These are phyloP conservation scores for Eupithecia dodoneata DNA, from an alignment of 2,888 invertebrate genomes.

Conservation along the genomic window DNA sequence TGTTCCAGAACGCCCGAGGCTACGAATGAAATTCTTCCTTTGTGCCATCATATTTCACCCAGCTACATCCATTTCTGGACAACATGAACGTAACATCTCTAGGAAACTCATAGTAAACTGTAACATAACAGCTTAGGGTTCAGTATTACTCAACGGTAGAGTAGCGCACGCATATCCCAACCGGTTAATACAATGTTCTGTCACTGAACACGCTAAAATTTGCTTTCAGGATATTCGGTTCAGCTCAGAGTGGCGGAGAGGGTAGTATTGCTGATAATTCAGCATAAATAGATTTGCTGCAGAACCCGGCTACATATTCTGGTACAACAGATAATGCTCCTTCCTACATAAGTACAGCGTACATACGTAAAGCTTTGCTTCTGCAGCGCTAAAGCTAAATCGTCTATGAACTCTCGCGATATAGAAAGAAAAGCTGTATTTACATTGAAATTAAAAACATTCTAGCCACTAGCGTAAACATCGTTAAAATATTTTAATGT, in stretches of 20 bases:
- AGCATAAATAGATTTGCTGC: slow-evolving; percentile 63
- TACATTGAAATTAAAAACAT: slow-evolving; percentile 44
- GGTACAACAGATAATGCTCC: slow-evolving; percentile 34
- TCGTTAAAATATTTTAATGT: slow-evolving; percentile 48
- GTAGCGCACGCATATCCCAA: slow-evolving; percentile 29
- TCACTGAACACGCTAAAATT: slow-evolving; percentile 66
- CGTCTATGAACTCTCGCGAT: slow-evolving; percentile 37
- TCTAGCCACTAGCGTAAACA: slow-evolving; percentile 41
- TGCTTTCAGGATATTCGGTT: slow-evolving; percentile 68
- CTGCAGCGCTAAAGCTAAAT: slow-evolving; percentile 21
- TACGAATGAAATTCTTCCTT: slow-evolving; percentile 74
- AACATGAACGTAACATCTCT: slow-evolving; percentile 44
- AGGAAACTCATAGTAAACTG: slow-evolving; percentile 51
- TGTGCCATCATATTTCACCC: slow-evolving; percentile 73
- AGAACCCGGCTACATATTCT: slow-evolving; percentile 56
- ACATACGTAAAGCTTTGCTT: slow-evolving; percentile 49
- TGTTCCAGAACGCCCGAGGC: slow-evolving; percentile 60
- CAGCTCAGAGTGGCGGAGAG: slow-evolving; percentile 46
- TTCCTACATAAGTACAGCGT: slow-evolving; percentile 8
- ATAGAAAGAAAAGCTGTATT: slow-evolving; percentile 43
- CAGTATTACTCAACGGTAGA: slow-evolving; percentile 51
- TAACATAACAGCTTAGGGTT: slow-evolving; percentile 56
- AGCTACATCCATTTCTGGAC: slow-evolving; percentile 62
- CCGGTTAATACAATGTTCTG: slow-evolving; percentile 63
- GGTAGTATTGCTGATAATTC: slow-evolving; percentile 66